A percentile compares a stretch with the other conserved stretches of the same genome.
Conservation (phyloP, 2,113 vertebrate species). For the Alectura lathami region DNA sequence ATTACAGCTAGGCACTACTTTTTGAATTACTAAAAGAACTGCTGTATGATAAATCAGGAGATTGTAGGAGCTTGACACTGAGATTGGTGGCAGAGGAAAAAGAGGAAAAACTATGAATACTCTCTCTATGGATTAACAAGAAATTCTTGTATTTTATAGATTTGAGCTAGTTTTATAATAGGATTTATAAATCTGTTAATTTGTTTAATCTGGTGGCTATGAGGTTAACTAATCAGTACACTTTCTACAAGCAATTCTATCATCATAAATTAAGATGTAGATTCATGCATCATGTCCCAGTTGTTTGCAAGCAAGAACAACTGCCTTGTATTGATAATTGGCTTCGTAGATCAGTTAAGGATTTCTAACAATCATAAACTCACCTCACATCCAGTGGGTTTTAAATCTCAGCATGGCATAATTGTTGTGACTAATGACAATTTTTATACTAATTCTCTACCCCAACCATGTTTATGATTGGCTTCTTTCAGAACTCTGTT, state of each 20-base stretch:
- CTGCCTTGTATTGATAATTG: not conserved
- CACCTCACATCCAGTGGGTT: not conserved
- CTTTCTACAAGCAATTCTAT: not conserved
- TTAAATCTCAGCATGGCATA: not conserved
- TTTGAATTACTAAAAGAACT: not conserved
- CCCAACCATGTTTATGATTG: not conserved
- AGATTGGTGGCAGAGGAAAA: not conserved
- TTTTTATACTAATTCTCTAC: not conserved
- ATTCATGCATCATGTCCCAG: not conserved
- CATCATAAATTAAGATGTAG: not conserved
- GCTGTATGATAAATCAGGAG: not conserved
- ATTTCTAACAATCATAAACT: not conserved
- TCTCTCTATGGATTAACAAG: not conserved
- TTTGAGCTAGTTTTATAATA: not conserved
- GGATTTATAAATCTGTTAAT: not conserved
- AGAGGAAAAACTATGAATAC: not conserved
- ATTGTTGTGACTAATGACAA: constrained; percentile 21
- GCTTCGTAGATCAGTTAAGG: not conserved
- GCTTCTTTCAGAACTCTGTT: not conserved
- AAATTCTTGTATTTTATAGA: not conserved
- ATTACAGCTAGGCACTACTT: not conserved
- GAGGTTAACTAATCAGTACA: not conserved
- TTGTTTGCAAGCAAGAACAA: not conserved
- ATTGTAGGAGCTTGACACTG: not conserved
- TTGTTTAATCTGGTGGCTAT: not conserved